These are phyloP conservation scores for Pelagia noctiluca DNA, from an alignment of 30 jellyfish, hydroid and myxozoan species.

Conservation along the genomic window DNA sequence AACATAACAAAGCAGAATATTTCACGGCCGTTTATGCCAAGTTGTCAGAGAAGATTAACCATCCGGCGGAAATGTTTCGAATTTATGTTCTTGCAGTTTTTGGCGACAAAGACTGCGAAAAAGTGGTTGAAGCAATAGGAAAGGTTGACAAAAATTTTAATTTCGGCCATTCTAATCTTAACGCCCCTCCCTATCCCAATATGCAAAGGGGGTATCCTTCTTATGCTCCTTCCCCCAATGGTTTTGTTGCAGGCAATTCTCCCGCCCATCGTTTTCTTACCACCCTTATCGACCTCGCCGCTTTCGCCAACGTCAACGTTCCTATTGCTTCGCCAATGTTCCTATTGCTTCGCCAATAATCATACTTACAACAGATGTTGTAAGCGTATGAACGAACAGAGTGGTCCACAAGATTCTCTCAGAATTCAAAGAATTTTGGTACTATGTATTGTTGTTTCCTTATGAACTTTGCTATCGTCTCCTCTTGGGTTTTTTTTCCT, in stretches of 20 bases:
- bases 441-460: background rate
- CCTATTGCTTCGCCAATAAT: conserved; percentile 14
- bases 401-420: conserved; percentile 2
- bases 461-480: background rate
- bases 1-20: background rate
- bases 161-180: background rate
- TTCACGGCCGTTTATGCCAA: conserved; percentile 3
- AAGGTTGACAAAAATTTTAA: background rate
- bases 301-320: background rate
- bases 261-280: background rate
- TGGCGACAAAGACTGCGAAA: background rate
- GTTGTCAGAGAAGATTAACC: background rate
- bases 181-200: conserved; percentile 3
- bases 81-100: conserved; percentile 6
- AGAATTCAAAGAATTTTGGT: background rate
- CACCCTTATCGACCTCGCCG: conserved; percentile 3
- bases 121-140: conserved; percentile 13
- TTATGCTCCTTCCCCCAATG: conserved; percentile 18
- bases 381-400: conserved; percentile 9
- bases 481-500: background rate
- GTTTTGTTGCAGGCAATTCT: conserved; percentile 1
- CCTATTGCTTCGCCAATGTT: conserved; percentile 13
- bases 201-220: conserved; percentile 2
- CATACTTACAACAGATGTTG: background rate
- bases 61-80: background rate